A percentile compares a stretch with the other conserved stretches of the same genome.
Evolutionary conservation across 2,113 vertebrate species (phyloP).

Genomic region (Corvus cornix): DNA sequence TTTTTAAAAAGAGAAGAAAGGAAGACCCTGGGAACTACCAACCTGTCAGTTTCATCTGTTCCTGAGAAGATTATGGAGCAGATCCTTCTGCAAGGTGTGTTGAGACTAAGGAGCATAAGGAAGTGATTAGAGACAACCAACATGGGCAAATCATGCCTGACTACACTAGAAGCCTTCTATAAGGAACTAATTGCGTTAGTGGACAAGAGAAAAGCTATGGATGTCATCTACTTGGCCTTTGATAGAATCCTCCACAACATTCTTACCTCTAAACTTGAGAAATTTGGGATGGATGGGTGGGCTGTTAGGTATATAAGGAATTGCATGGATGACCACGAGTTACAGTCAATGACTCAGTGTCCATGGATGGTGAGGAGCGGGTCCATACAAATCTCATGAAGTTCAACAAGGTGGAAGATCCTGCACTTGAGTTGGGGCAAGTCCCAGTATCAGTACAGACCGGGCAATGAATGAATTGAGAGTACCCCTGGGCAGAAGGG

Average conservation of each 20-base stretch:
- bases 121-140: background rate
- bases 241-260: background rate
- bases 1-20: background rate
- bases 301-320: background rate
- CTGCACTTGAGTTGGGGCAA: background rate
- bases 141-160: background rate
- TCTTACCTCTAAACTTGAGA: background rate
- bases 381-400: background rate
- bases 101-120: background rate
- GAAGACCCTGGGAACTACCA: background rate
- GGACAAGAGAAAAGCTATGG: background rate
- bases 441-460: background rate
- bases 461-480: background rate
- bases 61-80: background rate
- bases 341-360: background rate
- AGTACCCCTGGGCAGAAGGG: background rate
- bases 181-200: background rate
- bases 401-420: background rate
- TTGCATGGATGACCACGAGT: background rate
- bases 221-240: background rate
- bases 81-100: background rate
- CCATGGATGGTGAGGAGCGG: background rate
- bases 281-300: background rate
- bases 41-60: background rate
- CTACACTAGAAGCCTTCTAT: background rate